Base-by-base conservation (phyloP, 2,797 vertebrate species). In the Scleropages formosus region DNA sequence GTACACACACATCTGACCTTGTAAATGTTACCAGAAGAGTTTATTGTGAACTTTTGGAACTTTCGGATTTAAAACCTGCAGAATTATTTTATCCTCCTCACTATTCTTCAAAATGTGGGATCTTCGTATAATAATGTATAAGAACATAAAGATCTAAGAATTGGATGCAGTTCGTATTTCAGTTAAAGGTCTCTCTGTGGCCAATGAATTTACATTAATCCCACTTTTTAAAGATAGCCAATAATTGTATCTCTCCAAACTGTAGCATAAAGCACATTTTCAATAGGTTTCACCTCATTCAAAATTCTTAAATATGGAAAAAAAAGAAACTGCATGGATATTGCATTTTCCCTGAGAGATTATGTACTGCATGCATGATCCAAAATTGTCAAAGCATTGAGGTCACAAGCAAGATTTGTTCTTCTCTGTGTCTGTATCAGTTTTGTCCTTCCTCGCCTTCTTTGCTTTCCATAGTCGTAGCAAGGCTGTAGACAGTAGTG, bases 371-470 rank as follows among this genome's bases (percentile, higher is more conserved):
- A 89, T 91, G 90, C 88, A 83, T 83, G 87, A 93, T 89, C 89
- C 90, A 91, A 92, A 92, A 90, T 90, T 93, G 91, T 92, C 90
- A 91, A 90, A 90, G 86, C 85, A 82, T 87, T 80, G 73, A 88
- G 88, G 82, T 91, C 87, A 84, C 75, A 81, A 85, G 82, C 76
- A 83, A 77, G 60, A 88, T 82, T 86, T 86, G 82, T 77, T 46
- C 51, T 80, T 80, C 77, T 2, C 80, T 81, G 0, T 44, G 76
- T 63, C 46, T n/a, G 20, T 66, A 58, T 67, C 76, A 75, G 72
- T 77, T 67, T 73, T 24, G 58, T 59, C 61, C 49, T 70, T 74
- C 58, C 73, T 74, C 26, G 13, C 24, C 74, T 44, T 16, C 62
- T 59, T 72, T 22, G 4, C 59, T 9, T 20, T 46, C 31, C 53